These are phyloP conservation scores for Garra rufa DNA, from an alignment of 2,113 vertebrate genomes.

Conservation along the genomic window DNA sequence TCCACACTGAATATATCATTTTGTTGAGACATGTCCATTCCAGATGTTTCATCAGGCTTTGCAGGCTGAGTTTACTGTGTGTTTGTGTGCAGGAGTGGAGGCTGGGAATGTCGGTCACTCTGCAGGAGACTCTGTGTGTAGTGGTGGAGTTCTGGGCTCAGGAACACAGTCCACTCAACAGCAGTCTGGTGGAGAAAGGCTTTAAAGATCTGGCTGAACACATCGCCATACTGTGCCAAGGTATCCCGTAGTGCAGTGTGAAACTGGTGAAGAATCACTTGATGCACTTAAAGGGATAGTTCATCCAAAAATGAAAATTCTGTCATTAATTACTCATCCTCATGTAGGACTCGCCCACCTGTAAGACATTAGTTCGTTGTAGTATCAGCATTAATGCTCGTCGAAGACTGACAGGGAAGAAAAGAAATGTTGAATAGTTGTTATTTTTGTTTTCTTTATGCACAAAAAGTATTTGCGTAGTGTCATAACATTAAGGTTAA, in stretches of 20 bases:
- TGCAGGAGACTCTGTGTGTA: constrained; percentile 85
- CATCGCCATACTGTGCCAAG: constrained; percentile 83
- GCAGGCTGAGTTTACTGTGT: constrained; percentile 5
- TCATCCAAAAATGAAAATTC: background rate
- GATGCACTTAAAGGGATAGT: background rate
- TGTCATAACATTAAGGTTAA: too few relatives aligned
- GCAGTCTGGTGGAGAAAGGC: constrained; percentile 78
- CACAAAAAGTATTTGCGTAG: too few relatives aligned
- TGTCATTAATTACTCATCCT: background rate
- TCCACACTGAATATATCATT: background rate
- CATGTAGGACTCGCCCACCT: too few relatives aligned
- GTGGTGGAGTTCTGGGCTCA: constrained; percentile 90
- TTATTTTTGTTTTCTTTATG: too few relatives aligned
- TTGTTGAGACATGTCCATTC: constrained; percentile 4
- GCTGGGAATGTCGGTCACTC: constrained; percentile 64
- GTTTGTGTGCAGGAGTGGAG: constrained; percentile 34
- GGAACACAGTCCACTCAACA: constrained; percentile 83
- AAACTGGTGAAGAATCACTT: constrained; percentile 10
- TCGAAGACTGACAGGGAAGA: too few relatives aligned
- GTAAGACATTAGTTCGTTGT: too few relatives aligned
- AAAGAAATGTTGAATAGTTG: too few relatives aligned
- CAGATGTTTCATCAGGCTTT: background rate
- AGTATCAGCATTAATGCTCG: too few relatives aligned
- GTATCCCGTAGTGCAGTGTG: constrained; percentile 65
- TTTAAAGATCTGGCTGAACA: constrained; percentile 83